Percentiles rank a stretch among this genome's conserved stretches.
phyloP scores from a whole-genome alignment of 2,888 invertebrate genomes.

The Athalia rosae region DNA sequence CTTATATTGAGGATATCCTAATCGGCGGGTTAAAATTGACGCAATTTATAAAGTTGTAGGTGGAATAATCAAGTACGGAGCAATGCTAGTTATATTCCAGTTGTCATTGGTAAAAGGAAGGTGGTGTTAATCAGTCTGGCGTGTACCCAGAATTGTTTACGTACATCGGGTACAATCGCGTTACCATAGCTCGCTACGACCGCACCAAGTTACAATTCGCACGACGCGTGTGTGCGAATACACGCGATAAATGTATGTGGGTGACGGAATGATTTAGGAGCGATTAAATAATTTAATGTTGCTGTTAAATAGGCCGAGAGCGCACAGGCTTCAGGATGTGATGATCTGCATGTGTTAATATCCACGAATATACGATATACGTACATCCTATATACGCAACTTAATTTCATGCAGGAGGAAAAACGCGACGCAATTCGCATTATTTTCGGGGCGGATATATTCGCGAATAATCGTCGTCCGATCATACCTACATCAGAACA shows the following conservation, averaged over 20 bases:
- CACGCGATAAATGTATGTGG: constrained; percentile 19
- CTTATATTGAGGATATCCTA: constrained; percentile 30
- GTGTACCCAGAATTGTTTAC: constrained; percentile 29
- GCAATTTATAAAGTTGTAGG: constrained; percentile 6
- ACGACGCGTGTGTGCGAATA: background rate
- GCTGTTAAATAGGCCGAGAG: constrained; percentile 32
- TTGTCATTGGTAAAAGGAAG: background rate
- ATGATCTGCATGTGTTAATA: constrained; percentile 56
- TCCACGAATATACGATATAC: constrained; percentile 2
- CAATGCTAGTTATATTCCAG: too few relatives aligned
- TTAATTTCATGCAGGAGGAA: background rate
- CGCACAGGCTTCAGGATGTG: constrained; percentile 52
- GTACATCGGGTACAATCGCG: background rate
- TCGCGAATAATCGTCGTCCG: too few relatives aligned
- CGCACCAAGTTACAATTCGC: background rate
- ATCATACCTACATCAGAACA: too few relatives aligned
- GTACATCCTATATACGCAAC: constrained; percentile 34
- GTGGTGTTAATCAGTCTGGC: constrained; percentile 13
- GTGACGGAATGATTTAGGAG: constrained; percentile 30
- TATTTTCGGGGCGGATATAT: background rate
- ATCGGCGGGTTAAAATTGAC: background rate
- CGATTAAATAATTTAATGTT: constrained; percentile 33
- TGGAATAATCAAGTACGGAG: constrained; percentile 5
- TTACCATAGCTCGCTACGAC: too few relatives aligned
- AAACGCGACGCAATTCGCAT: background rate